Percentiles rank a stretch among this genome's conserved stretches.
phyloP scores from a whole-genome alignment of 1,140 invertebrate species.

The Copidosoma floridanum region DNA sequence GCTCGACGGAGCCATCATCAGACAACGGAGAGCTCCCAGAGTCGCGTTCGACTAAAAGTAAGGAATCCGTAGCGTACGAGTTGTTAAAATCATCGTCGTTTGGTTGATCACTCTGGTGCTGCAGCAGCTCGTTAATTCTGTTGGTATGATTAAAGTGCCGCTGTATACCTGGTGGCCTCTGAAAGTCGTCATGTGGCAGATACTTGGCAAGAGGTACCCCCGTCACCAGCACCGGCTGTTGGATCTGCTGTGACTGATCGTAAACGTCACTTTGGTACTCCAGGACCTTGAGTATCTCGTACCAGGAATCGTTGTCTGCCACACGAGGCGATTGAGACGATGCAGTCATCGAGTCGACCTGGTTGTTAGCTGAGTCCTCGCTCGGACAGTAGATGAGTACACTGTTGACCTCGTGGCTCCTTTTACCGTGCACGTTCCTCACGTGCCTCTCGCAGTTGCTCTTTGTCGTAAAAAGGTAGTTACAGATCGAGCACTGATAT shows the following conservation, averaged over 20 bases:
- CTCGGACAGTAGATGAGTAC: conserved; percentile 83
- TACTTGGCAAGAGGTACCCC: background rate
- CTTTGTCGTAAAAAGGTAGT: conserved; percentile 95
- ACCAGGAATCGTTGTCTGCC: conserved; percentile 54
- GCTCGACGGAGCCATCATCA: too few species aligned
- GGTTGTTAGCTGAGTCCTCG: conserved; percentile 75
- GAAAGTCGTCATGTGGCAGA: background rate
- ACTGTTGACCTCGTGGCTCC: conserved; percentile 78
- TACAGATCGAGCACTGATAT: conserved; percentile 90
- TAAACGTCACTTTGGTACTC: conserved; percentile 41
- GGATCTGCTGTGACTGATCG: conserved; percentile 33
- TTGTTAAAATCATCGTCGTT: background rate
- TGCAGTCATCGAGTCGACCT: too few species aligned
- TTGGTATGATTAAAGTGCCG: too few species aligned
- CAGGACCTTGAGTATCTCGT: conserved; percentile 44
- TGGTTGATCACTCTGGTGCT: too few species aligned
- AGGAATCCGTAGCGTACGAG: too few species aligned
- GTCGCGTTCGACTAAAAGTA: too few species aligned
- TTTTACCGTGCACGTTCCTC: conserved; percentile 83
- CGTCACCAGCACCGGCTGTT: background rate
- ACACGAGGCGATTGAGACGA: too few species aligned
- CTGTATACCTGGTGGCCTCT: too few species aligned
- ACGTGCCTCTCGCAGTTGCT: conserved; percentile 87
- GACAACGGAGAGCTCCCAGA: too few species aligned
- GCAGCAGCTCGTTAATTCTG: too few species aligned